These are phyloP conservation scores for Parochlus steinenii DNA, from an alignment of 2,888 invertebrate genomes.

Conservation along the genomic window DNA sequence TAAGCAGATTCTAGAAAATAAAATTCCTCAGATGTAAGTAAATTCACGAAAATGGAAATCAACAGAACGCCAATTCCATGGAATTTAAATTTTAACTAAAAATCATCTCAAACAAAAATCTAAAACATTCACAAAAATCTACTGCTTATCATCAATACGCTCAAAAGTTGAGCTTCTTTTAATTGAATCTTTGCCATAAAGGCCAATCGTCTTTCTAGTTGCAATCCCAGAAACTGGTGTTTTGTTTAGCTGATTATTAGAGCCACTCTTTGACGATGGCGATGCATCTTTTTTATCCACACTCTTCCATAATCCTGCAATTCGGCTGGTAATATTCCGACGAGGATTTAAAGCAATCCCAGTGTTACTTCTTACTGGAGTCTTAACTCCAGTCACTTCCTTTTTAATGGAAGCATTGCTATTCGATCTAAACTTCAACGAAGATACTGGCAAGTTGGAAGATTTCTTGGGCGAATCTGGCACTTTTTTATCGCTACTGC, in stretches of 20 bases:
- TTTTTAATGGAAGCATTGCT: conserved; percentile 21
- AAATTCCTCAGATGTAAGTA: too few species aligned
- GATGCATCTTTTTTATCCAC: conserved; percentile 17
- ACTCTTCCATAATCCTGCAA: conserved; percentile 29
- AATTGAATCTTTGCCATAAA: not conserved
- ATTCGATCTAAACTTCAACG: conserved; percentile 23
- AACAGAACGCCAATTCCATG: too few species aligned
- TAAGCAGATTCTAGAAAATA: too few species aligned
- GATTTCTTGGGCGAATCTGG: conserved; percentile 19
- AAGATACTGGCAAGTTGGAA: conserved; percentile 17
- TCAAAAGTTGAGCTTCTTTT: conserved; percentile 10
- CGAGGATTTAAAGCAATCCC: conserved; percentile 19
- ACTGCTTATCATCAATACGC: conserved; percentile 7
- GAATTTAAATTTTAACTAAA: too few species aligned
- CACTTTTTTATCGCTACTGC: conserved; percentile 23
- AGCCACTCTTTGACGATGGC: not conserved
- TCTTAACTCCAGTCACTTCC: not conserved
- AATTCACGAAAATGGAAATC: too few species aligned
- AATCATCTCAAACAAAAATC: too few species aligned
- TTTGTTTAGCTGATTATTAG: conserved; percentile 3
- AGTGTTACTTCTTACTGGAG: conserved; percentile 5
- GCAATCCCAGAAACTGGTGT: not conserved
- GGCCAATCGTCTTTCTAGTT: not conserved
- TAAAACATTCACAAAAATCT: too few species aligned
- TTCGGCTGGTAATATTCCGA: conserved; percentile 26